Percentiles rank a stretch among this genome's conserved stretches.
Conservation (phyloP, 2,113 vertebrate species). For the Hydropotes inermis region DNA sequence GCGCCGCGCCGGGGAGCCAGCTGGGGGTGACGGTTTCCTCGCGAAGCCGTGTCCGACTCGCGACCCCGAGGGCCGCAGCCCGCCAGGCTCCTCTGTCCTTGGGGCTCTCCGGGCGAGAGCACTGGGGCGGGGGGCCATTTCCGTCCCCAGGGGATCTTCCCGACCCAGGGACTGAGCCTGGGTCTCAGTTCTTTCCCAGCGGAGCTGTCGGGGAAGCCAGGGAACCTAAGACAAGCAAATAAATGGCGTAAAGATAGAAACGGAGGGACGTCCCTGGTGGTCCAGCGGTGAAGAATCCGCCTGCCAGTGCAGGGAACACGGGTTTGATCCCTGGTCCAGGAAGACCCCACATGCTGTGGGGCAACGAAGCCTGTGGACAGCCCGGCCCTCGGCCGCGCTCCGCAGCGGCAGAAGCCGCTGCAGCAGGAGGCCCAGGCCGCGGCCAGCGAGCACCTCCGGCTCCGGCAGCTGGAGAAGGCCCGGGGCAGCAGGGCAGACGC, state of each 20-base stretch:
- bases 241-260: neutral
- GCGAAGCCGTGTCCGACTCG: neutral
- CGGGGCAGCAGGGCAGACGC: neutral
- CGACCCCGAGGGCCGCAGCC: neutral
- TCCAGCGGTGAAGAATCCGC: neutral
- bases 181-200: neutral
- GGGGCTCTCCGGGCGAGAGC: neutral
- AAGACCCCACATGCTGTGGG: neutral
- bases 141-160: neutral
- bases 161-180: neutral
- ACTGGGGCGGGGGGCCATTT: neutral
- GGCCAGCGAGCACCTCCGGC: fast-evolving
- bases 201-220: neutral
- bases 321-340: neutral
- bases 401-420: fast-evolving
- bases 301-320: neutral
- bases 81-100: neutral
- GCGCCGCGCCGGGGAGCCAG: neutral
- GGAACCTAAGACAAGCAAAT: neutral
- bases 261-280: neutral
- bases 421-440: fast-evolving
- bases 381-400: fast-evolving
- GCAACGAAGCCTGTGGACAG: neutral
- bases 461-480: neutral
- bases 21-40: neutral